Base-by-base conservation (phyloP, 2,888 invertebrate species). In the Amphipoea lucens region DNA sequence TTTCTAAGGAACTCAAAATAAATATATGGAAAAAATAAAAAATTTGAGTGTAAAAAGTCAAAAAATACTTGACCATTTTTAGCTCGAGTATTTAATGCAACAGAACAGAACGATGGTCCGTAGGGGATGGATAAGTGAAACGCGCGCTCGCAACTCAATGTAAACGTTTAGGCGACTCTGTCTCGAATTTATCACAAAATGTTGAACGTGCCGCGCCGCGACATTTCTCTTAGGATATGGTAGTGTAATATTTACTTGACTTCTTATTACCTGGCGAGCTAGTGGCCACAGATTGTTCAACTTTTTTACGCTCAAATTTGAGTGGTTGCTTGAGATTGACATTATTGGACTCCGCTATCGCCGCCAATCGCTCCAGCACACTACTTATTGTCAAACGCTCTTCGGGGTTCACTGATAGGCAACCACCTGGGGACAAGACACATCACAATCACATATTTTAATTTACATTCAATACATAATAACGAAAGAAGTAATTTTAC, bases 281-380 rank as follows among this genome's bases (percentile, higher is more conserved):
- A 97, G 97, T 97, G 97, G 97, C 97, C 97, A 97, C 97, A 92
- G 97, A 97, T 97, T 97, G 97, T 97, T 97, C 97, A 97, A 97
- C 97, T 97, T 97, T 97, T 97, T 97, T 97, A 95, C 97, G 97
- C 95, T 98, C 97, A 93, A 98, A 97, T 93, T 97, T 97, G 90
- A 99, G 97, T 88, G 99, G 98, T 91, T 98, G 98, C 94, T 98
- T 98, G 80, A 99, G 97, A 95, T 98, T 98, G 96, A 99, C 98
- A 87, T 98, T 98, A 94, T 98, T 98, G 77, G 98, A 98, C 95
- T 99, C 98, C 1, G 99, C 98, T 89, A 99, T 98, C 78, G 99
- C 98, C 78, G 98, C 99, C 86, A 99, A 95, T 88, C 98, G 97
- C 93, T 99, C 99, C 90, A 99, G 96, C 76, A 99, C 96, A 90